phyloP scores from a whole-genome alignment of 2,797 vertebrate species.

The Moxostoma hubbsi region DNA sequence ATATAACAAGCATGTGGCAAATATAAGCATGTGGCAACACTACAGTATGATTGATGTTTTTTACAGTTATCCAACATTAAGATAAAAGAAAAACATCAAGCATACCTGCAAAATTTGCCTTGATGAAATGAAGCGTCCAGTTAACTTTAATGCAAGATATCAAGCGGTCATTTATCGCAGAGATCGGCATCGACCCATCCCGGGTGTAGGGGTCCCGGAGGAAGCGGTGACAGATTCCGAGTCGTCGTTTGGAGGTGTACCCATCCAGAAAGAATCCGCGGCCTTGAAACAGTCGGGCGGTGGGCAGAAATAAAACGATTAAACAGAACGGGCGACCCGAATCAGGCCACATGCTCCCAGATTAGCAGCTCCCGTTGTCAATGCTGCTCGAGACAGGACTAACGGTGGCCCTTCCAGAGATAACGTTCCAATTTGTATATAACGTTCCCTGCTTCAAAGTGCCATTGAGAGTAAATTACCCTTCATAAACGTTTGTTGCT shows the following conservation, averaged over 20 bases:
- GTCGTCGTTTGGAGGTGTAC: slow-evolving; percentile 36
- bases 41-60: neutral
- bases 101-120: neutral
- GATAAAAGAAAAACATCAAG: neutral
- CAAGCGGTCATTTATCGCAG: neutral
- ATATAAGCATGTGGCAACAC: too few relatives aligned
- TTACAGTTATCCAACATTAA: neutral
- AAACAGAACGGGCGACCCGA: slow-evolving; percentile 59
- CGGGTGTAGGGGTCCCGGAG: neutral
- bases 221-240: neutral
- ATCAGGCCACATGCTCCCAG: slow-evolving; percentile 72
- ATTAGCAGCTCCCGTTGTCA: slow-evolving; percentile 65
- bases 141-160: neutral
- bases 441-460: neutral
- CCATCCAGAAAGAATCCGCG: neutral
- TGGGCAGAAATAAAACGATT: slow-evolving; percentile 27
- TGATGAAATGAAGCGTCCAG: neutral
- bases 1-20: too few relatives aligned
- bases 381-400: slow-evolving; percentile 49
- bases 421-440: slow-evolving; percentile 50
- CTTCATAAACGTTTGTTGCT: neutral
- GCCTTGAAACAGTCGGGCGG: neutral
- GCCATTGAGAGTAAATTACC: neutral
- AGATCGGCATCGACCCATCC: neutral
- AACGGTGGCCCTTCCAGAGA: slow-evolving; percentile 50